Evolutionary conservation across 2,113 vertebrate species (phyloP), one percentile per base, ranked within the genome.

Genomic region (Heloderma charlesbogerti): DNA sequence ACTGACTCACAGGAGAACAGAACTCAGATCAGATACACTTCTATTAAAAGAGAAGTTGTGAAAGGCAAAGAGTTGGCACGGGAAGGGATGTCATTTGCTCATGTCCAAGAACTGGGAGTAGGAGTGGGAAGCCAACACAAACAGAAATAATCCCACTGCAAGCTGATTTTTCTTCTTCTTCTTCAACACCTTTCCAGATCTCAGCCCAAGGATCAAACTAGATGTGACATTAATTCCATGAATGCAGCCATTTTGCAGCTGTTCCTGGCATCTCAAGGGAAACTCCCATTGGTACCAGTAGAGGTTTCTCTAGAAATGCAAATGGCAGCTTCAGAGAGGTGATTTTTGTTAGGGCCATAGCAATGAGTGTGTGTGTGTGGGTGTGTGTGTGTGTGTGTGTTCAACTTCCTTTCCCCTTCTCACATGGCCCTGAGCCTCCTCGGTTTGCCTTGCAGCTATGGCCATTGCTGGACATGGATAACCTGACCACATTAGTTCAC

Each of bases 1-100:
- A 89, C 94, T 96, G 96, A 97, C 92, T 97, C 96, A 97, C 93
- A 90, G 90, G 92, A 93, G 95, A 96, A 93, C 95, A 96, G 93
- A 92, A 95, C 94, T 77, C 25, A 89, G 95, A 95, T 93, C 96
- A 92, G 95, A 96, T 95, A 94, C 22, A 40, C 94, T 94, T 37
- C 15, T 74, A 20, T 18, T 84, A 94, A 95, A 93, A 88, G 91
- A 92, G 92, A 87, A 92, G 90, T 89, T 94, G 92, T 88, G 81
- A 34, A 25, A 88, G 92, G 88, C 86, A 86, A 69, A 48, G 78
- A 89, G 67, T 87, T 20, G 31, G 48, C 4, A 91, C 0, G 0
- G 31, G 83, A 40, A 67, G 0, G 6, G 1, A 43, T n/a, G 75
- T 8, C 27, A 34, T 43, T 29, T 54, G 72, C 60, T 2, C 34